A percentile compares a stretch with the other conserved stretches of the same genome.
Conservation (phyloP, 2,797 vertebrate genomes). For the Gambelia wislizenii region DNA sequence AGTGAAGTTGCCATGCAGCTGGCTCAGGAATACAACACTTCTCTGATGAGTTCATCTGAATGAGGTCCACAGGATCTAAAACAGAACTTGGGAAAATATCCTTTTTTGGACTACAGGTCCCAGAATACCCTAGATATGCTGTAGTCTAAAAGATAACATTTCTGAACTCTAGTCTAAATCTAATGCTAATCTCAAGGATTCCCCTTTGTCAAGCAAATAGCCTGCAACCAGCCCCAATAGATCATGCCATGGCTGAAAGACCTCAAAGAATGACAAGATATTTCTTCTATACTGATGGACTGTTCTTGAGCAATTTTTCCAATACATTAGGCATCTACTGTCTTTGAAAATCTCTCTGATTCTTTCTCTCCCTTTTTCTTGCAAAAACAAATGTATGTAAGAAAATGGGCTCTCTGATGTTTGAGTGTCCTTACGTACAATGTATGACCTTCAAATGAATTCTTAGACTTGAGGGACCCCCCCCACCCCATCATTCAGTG, state of each 20-base stretch:
- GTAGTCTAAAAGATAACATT: too few species aligned
- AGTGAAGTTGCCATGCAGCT: background rate
- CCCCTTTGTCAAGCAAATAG: background rate
- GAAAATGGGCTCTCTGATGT: constrained; percentile 30
- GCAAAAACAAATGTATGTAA: constrained; percentile 48
- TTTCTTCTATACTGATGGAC: constrained; percentile 40
- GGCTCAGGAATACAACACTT: background rate
- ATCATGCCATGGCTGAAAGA: constrained; percentile 18
- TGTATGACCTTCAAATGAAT: constrained; percentile 18
- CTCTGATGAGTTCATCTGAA: background rate
- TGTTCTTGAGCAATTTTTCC: constrained; percentile 63
- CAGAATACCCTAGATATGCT: too few species aligned
- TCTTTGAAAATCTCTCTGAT: constrained; percentile 1
- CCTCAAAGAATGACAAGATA: constrained; percentile 29
- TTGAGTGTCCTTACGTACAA: background rate
- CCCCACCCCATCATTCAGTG: constrained; percentile 37
- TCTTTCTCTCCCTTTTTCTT: constrained; percentile 47
- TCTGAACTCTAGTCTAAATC: background rate
- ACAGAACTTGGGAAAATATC: too few species aligned
- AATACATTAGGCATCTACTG: constrained; percentile 55
- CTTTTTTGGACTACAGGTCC: too few species aligned
- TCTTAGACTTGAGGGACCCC: background rate
- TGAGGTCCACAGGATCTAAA: background rate
- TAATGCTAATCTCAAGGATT: background rate
- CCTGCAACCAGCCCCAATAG: background rate